Percentiles rank a stretch among this genome's conserved stretches.
Conservation (phyloP, 2,797 vertebrate species). For the Telmatherina bonti region DNA sequence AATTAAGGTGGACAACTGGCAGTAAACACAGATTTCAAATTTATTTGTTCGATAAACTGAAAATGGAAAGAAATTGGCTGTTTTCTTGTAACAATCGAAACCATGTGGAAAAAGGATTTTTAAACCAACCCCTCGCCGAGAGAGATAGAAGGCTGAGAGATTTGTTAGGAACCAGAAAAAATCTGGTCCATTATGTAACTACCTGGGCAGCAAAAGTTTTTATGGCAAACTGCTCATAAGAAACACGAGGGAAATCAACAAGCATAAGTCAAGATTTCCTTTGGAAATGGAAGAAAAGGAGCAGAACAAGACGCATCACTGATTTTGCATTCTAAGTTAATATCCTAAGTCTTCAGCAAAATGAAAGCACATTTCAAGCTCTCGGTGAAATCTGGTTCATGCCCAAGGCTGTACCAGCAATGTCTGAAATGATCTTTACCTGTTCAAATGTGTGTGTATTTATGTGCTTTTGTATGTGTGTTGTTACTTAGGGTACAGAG, state of each 20-base stretch:
- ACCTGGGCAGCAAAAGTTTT: slow-evolving; percentile 26
- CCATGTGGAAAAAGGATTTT: slow-evolving; percentile 14
- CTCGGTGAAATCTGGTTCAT: slow-evolving; percentile 2
- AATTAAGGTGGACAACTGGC: slow-evolving; percentile 37
- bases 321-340: slow-evolving; percentile 23
- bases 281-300: slow-evolving; percentile 3
- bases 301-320: slow-evolving; percentile 8
- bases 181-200: slow-evolving; percentile 24
- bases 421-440: slow-evolving; percentile 3
- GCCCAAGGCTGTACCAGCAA: neutral
- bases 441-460: slow-evolving; percentile 24
- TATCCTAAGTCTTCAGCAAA: slow-evolving; percentile 3
- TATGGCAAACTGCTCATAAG: slow-evolving; percentile 14
- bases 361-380: slow-evolving; percentile 16
- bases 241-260: slow-evolving; percentile 20
- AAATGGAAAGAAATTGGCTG: slow-evolving; percentile 21
- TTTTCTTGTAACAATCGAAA: slow-evolving; percentile 19
- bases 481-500: slow-evolving; percentile 84
- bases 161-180: slow-evolving; percentile 23
- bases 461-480: slow-evolving; percentile 23
- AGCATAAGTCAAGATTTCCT: slow-evolving; percentile 10
- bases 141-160: slow-evolving; percentile 13
- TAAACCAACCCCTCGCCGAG: slow-evolving; percentile 26
- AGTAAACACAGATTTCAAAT: slow-evolving; percentile 21
- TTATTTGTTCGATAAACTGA: slow-evolving; percentile 41